Evolutionary conservation across 2,113 vertebrate genomes (phyloP).

Genomic region (Sturnus vulgaris): DNA sequence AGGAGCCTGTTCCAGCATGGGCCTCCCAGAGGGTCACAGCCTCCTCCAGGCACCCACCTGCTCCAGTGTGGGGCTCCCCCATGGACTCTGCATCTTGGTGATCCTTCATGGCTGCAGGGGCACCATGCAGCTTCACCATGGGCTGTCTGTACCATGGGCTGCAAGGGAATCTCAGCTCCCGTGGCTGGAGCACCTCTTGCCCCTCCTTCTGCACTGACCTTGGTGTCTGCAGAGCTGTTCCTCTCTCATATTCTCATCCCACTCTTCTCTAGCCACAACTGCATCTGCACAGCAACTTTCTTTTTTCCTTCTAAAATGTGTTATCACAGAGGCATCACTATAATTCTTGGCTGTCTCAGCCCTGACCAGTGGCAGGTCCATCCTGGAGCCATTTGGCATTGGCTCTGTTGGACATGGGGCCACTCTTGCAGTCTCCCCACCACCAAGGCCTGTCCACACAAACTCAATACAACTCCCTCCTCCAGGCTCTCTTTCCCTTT

Average conservation of each 20-base stretch:
- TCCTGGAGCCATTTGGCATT: background rate
- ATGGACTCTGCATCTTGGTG: fast-evolving
- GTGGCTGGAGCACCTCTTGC: fast-evolving
- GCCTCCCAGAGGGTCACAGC: background rate
- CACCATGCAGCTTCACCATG: background rate
- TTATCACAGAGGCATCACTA: background rate
- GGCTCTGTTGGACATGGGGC: background rate
- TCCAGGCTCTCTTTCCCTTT: background rate
- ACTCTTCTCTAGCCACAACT: background rate
- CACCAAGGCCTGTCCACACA: background rate
- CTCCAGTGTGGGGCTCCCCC: fast-evolving
- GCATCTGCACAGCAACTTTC: background rate
- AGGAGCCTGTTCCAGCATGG: background rate
- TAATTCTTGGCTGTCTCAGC: background rate
- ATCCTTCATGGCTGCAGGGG: background rate
- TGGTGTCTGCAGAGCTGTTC: background rate
- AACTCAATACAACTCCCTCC: background rate
- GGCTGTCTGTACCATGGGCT: fast-evolving
- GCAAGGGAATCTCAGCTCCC: fast-evolving
- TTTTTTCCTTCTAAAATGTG: too few relatives aligned
- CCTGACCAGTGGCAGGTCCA: background rate
- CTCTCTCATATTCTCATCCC: background rate
- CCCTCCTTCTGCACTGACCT: background rate
- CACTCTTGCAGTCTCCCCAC: background rate
- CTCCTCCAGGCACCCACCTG: background rate